Evolutionary conservation across 2,888 invertebrate genomes (phyloP).

Genomic region (Microplitis manilae): DNA sequence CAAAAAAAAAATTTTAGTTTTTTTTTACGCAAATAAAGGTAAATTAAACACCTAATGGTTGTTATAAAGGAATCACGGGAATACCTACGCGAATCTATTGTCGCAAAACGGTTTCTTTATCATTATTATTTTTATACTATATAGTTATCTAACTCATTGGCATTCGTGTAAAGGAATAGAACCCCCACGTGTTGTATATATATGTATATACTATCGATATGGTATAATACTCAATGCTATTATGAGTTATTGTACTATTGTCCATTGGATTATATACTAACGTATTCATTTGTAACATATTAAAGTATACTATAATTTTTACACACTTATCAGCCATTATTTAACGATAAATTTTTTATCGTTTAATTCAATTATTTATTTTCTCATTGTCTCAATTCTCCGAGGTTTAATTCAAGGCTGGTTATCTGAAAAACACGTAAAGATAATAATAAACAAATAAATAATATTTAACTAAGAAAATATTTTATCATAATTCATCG

Average conservation of each 20-base stretch:
- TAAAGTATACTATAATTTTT: not conserved
- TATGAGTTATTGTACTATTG: constrained; percentile 70
- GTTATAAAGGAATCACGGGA: constrained; percentile 18
- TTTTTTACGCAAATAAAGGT: not conserved
- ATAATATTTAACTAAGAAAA: constrained; percentile 9
- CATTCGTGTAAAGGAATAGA: constrained; percentile 61
- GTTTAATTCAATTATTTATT: constrained; percentile 9
- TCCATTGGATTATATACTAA: constrained; percentile 47
- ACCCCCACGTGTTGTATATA: constrained; percentile 49
- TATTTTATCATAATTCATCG: constrained; percentile 35
- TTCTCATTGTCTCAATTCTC: constrained; percentile 9
- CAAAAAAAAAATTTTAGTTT: too few relatives aligned
- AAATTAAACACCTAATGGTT: constrained; percentile 30
- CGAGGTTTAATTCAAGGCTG: constrained; percentile 20
- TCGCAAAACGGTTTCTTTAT: constrained; percentile 10
- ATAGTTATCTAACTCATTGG: constrained; percentile 54
- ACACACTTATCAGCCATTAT: not conserved
- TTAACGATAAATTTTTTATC: not conserved
- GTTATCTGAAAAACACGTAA: constrained; percentile 23
- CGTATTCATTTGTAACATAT: constrained; percentile 21
- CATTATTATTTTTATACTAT: not conserved
- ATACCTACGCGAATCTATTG: constrained; percentile 44
- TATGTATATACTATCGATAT: constrained; percentile 61
- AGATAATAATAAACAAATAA: constrained; percentile 6
- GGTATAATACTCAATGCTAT: constrained; percentile 66